These are phyloP conservation scores for Cheirogaleus major DNA, from an alignment of 2,797 vertebrate genomes.

Conservation along the genomic window DNA sequence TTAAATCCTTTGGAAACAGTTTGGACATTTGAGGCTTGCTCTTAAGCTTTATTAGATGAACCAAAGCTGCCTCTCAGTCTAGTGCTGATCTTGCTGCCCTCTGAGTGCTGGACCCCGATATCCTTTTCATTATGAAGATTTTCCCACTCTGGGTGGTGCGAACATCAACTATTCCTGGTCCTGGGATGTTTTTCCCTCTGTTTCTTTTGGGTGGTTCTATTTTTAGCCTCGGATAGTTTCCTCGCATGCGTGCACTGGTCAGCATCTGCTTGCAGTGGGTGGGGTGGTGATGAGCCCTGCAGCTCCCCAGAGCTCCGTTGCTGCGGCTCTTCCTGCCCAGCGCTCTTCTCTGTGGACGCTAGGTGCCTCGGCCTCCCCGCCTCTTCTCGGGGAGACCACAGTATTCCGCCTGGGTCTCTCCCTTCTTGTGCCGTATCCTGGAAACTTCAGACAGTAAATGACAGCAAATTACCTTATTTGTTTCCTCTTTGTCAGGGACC, in stretches of 20 bases:
- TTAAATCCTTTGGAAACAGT: neutral
- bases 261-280: neutral
- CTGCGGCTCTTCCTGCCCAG: neutral
- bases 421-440: neutral
- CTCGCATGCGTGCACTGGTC: accelerated
- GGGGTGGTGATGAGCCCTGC: neutral
- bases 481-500: neutral
- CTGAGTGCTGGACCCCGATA: neutral
- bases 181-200: accelerated
- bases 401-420: neutral
- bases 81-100: neutral
- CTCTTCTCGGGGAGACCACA: neutral
- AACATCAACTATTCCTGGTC: neutral
- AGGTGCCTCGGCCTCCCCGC: neutral
- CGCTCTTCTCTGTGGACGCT: neutral
- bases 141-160: neutral
- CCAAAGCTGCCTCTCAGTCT: neutral
- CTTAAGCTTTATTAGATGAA: neutral
- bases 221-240: neutral
- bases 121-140: neutral
- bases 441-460: neutral
- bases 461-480: neutral
- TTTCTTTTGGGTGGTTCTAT: neutral
- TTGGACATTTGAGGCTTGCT: neutral
- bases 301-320: neutral